phyloP scores from a whole-genome alignment of 2,113 vertebrate species.

The Cavia aperea region DNA sequence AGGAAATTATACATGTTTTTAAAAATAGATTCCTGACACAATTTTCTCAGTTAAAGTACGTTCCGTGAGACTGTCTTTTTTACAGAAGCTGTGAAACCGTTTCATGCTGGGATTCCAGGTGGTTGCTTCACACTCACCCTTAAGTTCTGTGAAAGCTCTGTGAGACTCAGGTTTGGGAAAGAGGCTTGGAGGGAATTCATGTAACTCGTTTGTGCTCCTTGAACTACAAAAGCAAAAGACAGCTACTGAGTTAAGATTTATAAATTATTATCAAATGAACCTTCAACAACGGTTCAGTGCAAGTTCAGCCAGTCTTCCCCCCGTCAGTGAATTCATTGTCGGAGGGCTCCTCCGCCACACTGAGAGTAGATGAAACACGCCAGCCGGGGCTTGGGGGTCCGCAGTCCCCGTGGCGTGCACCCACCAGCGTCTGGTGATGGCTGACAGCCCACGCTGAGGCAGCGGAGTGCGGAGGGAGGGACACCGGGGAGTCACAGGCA shows the following conservation, averaged over 20 bases:
- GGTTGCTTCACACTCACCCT: conserved; percentile 73
- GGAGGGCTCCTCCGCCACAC: not conserved
- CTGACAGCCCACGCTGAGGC: not conserved
- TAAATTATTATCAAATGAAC: not conserved
- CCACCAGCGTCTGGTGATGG: not conserved
- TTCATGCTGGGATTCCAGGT: conserved; percentile 30
- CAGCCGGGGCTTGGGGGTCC: not conserved
- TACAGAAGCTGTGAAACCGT: not conserved
- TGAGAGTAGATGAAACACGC: not conserved
- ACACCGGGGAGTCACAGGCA: not conserved
- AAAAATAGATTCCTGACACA: not conserved
- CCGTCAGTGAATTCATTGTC: not conserved
- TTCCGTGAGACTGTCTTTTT: not conserved
- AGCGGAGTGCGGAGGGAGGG: accelerated
- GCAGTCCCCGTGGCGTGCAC: too few species aligned
- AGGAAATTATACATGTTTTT: not conserved
- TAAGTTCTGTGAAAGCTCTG: conserved; percentile 63
- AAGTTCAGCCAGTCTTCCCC: not conserved
- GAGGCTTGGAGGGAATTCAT: conserved; percentile 68
- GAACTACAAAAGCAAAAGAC: conserved; percentile 70
- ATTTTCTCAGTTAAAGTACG: not conserved
- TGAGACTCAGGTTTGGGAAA: conserved; percentile 68
- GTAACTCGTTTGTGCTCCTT: conserved; percentile 51
- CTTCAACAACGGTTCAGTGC: conserved; percentile 12
- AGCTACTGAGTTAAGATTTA: conserved; percentile 36